phyloP scores from a whole-genome alignment of 2,113 vertebrate genomes.

The Phrynosoma blainvillii region DNA sequence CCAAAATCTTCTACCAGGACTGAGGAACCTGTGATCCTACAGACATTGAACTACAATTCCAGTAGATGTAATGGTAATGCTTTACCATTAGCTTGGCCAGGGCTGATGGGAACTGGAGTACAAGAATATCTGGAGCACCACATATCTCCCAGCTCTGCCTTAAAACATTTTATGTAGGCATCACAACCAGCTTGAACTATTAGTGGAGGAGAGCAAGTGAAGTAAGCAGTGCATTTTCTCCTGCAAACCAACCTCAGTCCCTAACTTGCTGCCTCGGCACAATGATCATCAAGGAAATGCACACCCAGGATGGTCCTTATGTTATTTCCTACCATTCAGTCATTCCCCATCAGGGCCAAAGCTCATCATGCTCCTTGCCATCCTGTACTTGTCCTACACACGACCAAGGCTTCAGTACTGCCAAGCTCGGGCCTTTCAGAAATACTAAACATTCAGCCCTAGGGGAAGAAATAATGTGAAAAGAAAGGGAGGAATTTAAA shows the following conservation, averaged over 20 bases:
- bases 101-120: no score
- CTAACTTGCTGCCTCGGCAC: neutral
- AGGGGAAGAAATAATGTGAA: slow-evolving; percentile 1
- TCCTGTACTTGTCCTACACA: slow-evolving; percentile 12
- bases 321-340: neutral
- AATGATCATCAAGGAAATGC: neutral
- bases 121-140: no score
- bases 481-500: neutral
- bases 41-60: no score
- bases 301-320: neutral
- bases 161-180: neutral
- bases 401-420: neutral
- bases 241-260: slow-evolving; percentile 24
- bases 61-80: no score
- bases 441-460: neutral
- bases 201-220: neutral
- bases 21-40: no score
- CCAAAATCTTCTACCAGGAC: neutral
- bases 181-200: neutral
- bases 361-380: neutral
- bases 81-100: no score
- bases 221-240: neutral
- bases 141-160: neutral
- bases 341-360: slow-evolving; percentile 2
- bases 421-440: neutral